Percentiles rank a stretch among this genome's conserved stretches.
These are phyloP conservation scores for Hoplostethus mediterraneus DNA, from an alignment of 2,797 vertebrate genomes.

Conservation along the genomic window DNA sequence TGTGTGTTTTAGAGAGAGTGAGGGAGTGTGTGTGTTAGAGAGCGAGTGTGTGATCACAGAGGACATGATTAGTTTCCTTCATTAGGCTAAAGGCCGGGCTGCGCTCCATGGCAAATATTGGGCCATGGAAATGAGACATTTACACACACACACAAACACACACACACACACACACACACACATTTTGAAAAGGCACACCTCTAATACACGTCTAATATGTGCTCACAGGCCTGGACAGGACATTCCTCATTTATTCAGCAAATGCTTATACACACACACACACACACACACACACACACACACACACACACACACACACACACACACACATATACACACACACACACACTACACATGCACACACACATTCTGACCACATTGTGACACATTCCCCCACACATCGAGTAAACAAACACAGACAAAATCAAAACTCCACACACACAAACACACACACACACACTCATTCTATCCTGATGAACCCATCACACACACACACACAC, in stretches of 20 bases:
- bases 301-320: conserved; percentile 25
- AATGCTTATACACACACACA: conserved; percentile 31
- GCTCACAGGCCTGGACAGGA: conserved; percentile 52
- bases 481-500: conserved; percentile 33
- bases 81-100: conserved; percentile 80
- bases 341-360: conserved; percentile 20
- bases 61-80: conserved; percentile 79
- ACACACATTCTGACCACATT: conserved; percentile 47
- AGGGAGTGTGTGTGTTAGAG: too few species aligned
- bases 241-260: conserved; percentile 66
- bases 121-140: conserved; percentile 79
- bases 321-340: not conserved
- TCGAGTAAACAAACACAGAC: conserved; percentile 14
- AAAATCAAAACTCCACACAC: conserved; percentile 38
- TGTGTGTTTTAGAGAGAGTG: too few species aligned
- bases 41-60: conserved; percentile 62
- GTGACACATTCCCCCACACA: conserved; percentile 41
- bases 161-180: conserved; percentile 28
- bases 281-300: conserved; percentile 6
- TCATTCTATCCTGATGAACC: conserved; percentile 17
- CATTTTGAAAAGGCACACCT: conserved; percentile 45
- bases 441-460: conserved; percentile 24
- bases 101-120: conserved; percentile 82
- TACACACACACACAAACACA: conserved; percentile 37
- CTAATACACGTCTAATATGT: conserved; percentile 52